Evolutionary conservation across 1,140 invertebrate species (phyloP).

Genomic region (Papilio glaucus): DNA sequence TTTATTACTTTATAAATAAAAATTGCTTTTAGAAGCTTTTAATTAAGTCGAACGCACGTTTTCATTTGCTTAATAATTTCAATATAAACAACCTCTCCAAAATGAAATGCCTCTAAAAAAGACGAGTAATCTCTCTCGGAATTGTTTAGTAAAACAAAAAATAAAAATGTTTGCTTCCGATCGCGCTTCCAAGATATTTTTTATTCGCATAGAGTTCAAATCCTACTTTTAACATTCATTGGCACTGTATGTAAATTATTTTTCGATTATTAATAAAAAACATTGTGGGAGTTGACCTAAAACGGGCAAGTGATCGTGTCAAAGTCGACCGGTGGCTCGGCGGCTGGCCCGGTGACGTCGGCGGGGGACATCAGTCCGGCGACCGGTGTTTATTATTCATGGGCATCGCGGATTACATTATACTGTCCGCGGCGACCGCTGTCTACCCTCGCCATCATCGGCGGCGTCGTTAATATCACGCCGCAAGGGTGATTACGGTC

Average conservation of each 20-base stretch:
- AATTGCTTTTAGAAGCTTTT: not conserved
- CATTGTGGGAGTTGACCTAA: conserved; percentile 1
- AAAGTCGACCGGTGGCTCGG: conserved; percentile 1
- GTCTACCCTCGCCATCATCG: conserved; percentile 7
- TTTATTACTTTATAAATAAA: too few species aligned
- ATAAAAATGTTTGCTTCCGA: not conserved
- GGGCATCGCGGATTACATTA: conserved; percentile 29
- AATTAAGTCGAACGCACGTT: not conserved
- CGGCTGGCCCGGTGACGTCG: not conserved
- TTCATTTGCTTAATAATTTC: not conserved
- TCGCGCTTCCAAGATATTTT: too few species aligned
- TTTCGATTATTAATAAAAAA: not conserved
- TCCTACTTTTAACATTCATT: too few species aligned
- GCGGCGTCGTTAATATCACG: conserved; percentile 14
- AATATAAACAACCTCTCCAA: not conserved
- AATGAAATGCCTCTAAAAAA: not conserved
- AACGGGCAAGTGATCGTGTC: not conserved
- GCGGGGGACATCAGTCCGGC: conserved; percentile 27
- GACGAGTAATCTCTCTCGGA: not conserved
- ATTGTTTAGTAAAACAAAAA: not conserved
- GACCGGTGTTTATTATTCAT: conserved; percentile 35
- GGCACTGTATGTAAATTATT: too few species aligned
- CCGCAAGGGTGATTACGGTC: conserved; percentile 15
- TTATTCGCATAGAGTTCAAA: too few species aligned
- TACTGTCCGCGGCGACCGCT: not conserved